Evolutionary conservation across 2,888 invertebrate species (phyloP).

Genomic region (Epinotia bilunana): DNA sequence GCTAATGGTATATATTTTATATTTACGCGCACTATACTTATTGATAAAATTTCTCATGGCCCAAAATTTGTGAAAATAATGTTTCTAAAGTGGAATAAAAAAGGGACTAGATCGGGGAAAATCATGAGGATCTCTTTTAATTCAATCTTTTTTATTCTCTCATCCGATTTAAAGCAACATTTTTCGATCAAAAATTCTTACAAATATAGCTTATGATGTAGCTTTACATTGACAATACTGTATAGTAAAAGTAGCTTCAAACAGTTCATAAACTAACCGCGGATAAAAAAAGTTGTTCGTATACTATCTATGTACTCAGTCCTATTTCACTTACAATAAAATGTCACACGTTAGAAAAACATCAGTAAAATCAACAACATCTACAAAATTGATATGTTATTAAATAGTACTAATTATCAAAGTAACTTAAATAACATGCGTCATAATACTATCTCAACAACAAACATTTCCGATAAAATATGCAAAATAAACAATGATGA

Average conservation of each 20-base stretch:
- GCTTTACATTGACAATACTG: slow-evolving; percentile 52
- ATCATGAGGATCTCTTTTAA: slow-evolving; percentile 46
- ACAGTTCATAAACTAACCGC: slow-evolving; percentile 44
- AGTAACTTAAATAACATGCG: slow-evolving; percentile 29
- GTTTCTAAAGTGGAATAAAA: background rate
- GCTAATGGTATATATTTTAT: too few relatives aligned
- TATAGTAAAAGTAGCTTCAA: slow-evolving; percentile 46
- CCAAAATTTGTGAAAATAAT: background rate
- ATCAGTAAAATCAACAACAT: slow-evolving; percentile 45
- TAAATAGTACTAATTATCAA: slow-evolving; percentile 46
- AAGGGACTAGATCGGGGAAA: slow-evolving; percentile 12
- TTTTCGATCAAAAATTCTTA: slow-evolving; percentile 62
- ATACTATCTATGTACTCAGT: slow-evolving; percentile 51
- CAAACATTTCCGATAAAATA: slow-evolving; percentile 40
- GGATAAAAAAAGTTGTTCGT: slow-evolving; percentile 48
- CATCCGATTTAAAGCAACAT: slow-evolving; percentile 65
- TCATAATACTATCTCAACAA: slow-evolving; percentile 37
- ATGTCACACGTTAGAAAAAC: slow-evolving; percentile 46
- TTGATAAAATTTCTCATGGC: too few relatives aligned
- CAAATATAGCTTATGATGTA: slow-evolving; percentile 55
- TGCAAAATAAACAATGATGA: slow-evolving; percentile 38
- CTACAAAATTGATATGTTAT: slow-evolving; percentile 64
- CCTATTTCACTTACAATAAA: slow-evolving; percentile 46
- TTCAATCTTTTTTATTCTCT: slow-evolving; percentile 66
- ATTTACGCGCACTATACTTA: too few relatives aligned